Evolutionary conservation across 2,797 vertebrate species (phyloP), one percentile per base, ranked within the genome.

Genomic region (Lutjanus argentimaculatus): DNA sequence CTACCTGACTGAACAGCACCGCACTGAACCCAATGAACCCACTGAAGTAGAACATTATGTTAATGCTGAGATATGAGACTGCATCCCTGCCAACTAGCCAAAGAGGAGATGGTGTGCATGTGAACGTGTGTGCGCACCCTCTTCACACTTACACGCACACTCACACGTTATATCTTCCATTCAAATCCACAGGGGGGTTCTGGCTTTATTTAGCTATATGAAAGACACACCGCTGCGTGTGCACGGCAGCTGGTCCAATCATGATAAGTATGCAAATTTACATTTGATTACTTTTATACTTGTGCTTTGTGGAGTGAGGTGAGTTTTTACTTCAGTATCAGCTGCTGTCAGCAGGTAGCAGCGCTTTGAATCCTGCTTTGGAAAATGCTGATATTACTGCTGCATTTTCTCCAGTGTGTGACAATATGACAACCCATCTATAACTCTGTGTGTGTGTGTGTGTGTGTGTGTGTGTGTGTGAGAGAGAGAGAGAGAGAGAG

Each of bases 201-300:
- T 55, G 83, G 76, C 69, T 87, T 84, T 85, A 82, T 88, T 87
- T 85, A 86, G 79, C 36, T 67, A 46, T 15, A 79, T 85, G 80
- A 84, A 88, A 88, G 88, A 75, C 82, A 62, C 43, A 58, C 74
- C 11, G 74, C 58, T 2, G 89, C 7, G 68, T 78, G 63, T 65
- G 68, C 62, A 22, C 30, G 51, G 82, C 88, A 88, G 87, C 88
- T 88, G 80, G 74, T 85, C 72, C 79, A 89, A 89, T 92, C 90
- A 90, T 71, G 87, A 92, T 86, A 89, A 91, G 83, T 84, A 89
- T 90, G 86, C 85, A 89, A 90, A 92, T 92, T 52, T 63, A 66
- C 64, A 82, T 88, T 76, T 90, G 92, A 91, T 91, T 87, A 89
- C 85, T 86, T 85, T 89, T 80, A 68, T 82, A 58, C 70, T 53